Evolutionary conservation across 2,113 vertebrate species (phyloP).

Genomic region (Promerops cafer): DNA sequence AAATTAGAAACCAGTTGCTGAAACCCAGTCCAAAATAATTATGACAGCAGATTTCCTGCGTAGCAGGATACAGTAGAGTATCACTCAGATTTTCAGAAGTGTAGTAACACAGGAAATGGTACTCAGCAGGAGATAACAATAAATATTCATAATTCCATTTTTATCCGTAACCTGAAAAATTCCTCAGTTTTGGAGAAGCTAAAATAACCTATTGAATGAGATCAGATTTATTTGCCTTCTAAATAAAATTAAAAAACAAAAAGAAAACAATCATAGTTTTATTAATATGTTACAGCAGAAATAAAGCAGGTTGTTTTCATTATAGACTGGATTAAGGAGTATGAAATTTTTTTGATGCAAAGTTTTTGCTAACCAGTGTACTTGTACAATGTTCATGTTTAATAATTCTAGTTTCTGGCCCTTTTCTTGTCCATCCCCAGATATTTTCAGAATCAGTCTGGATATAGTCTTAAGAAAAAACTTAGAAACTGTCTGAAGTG

Average conservation of each 20-base stretch:
- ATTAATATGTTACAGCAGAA: not conserved
- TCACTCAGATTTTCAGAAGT: not conserved
- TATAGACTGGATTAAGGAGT: not conserved
- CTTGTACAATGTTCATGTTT: not conserved
- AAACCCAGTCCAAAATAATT: not conserved
- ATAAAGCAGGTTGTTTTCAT: not conserved
- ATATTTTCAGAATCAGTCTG: not conserved
- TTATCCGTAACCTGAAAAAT: not conserved
- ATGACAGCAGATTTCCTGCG: not conserved
- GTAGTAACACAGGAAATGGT: not conserved
- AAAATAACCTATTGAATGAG: not conserved
- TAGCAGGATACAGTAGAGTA: not conserved
- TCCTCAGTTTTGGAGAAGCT: not conserved
- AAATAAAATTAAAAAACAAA: not conserved
- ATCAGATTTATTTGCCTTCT: not conserved
- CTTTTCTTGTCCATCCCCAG: not conserved
- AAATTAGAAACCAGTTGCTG: not conserved
- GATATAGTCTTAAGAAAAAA: not conserved
- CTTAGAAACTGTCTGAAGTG: not conserved
- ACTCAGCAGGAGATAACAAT: not conserved
- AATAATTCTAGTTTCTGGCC: not conserved
- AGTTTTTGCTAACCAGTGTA: not conserved
- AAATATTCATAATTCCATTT: not conserved
- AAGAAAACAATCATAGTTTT: not conserved
- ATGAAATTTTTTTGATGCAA: not conserved